Conservation (phyloP, 2,888 invertebrate species). For the Ecdyonurus torrentis region DNA sequence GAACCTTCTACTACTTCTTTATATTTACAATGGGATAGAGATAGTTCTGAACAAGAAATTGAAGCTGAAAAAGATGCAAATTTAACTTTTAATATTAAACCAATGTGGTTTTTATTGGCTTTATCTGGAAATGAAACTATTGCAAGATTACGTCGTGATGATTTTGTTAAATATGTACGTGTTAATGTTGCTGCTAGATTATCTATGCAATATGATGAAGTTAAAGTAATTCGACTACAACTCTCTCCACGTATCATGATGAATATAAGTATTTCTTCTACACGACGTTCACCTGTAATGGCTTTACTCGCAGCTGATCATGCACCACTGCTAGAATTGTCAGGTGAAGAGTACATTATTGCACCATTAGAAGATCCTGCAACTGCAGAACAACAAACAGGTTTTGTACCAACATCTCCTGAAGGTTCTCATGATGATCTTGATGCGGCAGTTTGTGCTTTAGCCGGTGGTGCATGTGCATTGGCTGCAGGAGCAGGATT, state of each 20-base stretch:
- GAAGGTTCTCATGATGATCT: background rate
- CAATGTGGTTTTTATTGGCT: background rate
- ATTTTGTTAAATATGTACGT: background rate
- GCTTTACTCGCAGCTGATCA: background rate
- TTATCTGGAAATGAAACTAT: background rate
- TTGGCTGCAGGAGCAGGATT: background rate
- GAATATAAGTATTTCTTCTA: background rate
- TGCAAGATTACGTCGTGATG: background rate
- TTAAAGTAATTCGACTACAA: background rate
- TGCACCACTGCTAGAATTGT: background rate
- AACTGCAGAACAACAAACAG: background rate
- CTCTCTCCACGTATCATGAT: background rate
- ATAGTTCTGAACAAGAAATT: background rate
- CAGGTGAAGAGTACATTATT: background rate
- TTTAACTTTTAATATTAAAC: background rate
- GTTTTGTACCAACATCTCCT: background rate
- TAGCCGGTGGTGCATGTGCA: background rate
- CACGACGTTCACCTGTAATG: background rate
- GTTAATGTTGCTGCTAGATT: background rate
- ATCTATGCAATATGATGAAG: background rate
- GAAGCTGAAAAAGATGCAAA: background rate
- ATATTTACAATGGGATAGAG: background rate
- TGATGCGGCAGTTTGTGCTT: background rate
- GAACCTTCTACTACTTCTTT: background rate
- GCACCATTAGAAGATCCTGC: background rate